Base-by-base conservation (phyloP, 2,888 invertebrate species). In the Agonopterix alstromeriana region DNA sequence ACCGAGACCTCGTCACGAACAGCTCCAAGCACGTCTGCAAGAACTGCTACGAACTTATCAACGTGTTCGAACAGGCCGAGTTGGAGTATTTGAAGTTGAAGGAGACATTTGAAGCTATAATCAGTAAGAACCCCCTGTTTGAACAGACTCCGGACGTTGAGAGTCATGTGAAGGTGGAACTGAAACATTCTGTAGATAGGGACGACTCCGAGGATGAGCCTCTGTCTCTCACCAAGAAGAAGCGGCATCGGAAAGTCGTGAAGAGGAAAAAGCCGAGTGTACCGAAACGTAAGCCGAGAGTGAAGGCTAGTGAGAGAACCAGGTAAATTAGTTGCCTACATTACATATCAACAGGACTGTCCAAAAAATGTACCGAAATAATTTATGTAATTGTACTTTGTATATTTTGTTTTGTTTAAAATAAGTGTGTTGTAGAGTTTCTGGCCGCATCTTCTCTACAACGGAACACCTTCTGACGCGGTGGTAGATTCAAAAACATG, bases 91-190 rank as follows among this genome's bases (percentile, higher is more conserved):
- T 65, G 36, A 82, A 81, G 56, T 54, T 84, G 35, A 83, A 80
- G 53, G 78, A 81, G 44, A 63, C 79, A 7, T 85, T 87, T 56
- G 82, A 81, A 51, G 67, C 75, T 17, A 79, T 86, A 11, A 65
- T 87, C 12, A 78, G 67, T 47, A 82, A 81, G 57, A 87, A 85
- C 54, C 86, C 86, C 0, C 58, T 85, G 46, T 83, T 82, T 52
- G 76, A 73, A 3, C 1, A n/a, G 52, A 8, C 51, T 51, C n/a
- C 38, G 35, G 1, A 56, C 53, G n/a, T 9, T 17, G 51, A 71
- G 27, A 45, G 60, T 0, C 36, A 62, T 10, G 67, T 78, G 5
- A 79, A 77, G 49, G 50, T 65, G 2, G 82, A 79, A 51, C 10
- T 61, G 10, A 45, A 17, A 10, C 35, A 14, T 5, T 35, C 7